Evolutionary conservation across 2,113 vertebrate species (phyloP).

Genomic region (Pelodiscus sinensis): DNA sequence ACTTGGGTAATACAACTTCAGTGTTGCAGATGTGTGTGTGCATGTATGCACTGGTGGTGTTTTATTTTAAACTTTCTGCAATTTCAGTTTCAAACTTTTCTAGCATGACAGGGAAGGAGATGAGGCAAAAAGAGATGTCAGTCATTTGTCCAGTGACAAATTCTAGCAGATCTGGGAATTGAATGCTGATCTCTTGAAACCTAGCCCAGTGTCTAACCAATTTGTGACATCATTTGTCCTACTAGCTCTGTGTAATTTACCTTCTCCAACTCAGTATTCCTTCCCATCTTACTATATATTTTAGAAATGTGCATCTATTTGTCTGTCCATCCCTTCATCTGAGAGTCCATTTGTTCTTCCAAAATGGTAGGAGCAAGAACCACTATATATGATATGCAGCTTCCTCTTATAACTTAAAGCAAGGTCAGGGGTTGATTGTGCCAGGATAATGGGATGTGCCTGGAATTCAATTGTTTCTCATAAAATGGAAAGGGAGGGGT

Average conservation of each 20-base stretch:
- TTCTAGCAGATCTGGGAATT: background rate
- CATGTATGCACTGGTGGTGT: rapidly evolving
- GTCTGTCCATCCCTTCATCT: too few relatives aligned
- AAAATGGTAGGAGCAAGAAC: too few relatives aligned
- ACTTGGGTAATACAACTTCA: background rate
- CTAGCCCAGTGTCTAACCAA: background rate
- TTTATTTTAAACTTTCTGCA: background rate
- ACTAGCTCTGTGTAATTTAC: background rate
- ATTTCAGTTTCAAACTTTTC: background rate
- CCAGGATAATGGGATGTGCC: too few relatives aligned
- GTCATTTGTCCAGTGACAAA: background rate
- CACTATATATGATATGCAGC: too few relatives aligned
- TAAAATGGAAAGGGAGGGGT: too few relatives aligned
- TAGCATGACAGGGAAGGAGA: background rate
- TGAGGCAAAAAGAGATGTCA: background rate
- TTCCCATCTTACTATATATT: too few relatives aligned
- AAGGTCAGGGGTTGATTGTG: too few relatives aligned
- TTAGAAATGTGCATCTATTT: too few relatives aligned
- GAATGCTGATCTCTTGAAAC: background rate
- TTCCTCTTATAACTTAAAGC: too few relatives aligned
- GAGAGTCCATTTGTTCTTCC: too few relatives aligned
- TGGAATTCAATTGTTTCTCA: too few relatives aligned
- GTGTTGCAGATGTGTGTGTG: background rate
- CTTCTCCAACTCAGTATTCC: background rate
- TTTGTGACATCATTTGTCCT: background rate